phyloP scores from a whole-genome alignment of 2,113 vertebrate species.

The Petrocephalus microphthalmus region DNA sequence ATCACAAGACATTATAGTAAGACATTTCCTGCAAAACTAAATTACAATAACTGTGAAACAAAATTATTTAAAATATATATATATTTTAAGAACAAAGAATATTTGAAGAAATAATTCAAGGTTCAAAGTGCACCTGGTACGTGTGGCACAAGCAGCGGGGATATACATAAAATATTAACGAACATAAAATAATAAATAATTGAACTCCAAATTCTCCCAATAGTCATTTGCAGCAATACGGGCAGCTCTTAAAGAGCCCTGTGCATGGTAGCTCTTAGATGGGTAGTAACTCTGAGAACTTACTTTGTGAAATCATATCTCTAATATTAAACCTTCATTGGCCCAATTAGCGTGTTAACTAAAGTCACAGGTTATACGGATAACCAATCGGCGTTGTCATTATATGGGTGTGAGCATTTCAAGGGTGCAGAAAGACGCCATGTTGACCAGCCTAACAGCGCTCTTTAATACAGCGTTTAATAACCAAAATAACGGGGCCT shows the following conservation, averaged over 20 bases:
- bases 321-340: background rate
- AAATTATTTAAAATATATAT: background rate
- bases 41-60: background rate
- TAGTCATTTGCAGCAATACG: background rate
- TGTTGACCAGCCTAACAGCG: background rate
- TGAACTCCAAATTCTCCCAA: background rate
- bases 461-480: background rate
- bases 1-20: background rate
- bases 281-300: background rate
- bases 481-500: background rate
- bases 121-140: background rate
- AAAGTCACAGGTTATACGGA: background rate
- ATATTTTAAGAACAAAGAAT: background rate
- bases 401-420: background rate
- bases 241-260: background rate
- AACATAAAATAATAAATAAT: background rate
- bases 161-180: background rate
- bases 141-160: background rate
- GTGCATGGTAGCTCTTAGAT: background rate
- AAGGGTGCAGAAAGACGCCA: background rate
- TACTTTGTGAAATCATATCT: background rate
- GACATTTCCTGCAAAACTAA: background rate
- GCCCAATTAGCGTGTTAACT: background rate
- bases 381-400: background rate
- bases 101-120: background rate